Conservation (phyloP, 2,797 vertebrate genomes). For the Halcyon chelicuti region DNA sequence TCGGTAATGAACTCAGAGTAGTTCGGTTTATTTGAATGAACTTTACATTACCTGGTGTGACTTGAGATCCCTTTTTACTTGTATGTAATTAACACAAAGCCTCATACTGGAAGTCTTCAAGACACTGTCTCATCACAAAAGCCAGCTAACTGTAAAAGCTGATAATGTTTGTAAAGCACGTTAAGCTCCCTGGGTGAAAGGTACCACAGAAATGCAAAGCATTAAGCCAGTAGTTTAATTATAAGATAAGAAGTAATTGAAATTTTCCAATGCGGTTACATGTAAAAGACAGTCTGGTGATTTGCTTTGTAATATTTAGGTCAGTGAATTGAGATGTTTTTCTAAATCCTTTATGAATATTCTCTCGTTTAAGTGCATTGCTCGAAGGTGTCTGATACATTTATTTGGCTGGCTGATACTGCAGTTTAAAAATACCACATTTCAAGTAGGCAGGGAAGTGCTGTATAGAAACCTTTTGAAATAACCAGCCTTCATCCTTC, state of each 20-base stretch:
- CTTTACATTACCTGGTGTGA: slow-evolving; percentile 8
- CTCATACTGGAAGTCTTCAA: background rate
- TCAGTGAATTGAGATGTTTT: slow-evolving; percentile 72
- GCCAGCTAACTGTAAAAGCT: slow-evolving; percentile 37
- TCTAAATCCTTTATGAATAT: slow-evolving; percentile 69
- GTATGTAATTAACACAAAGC: slow-evolving; percentile 7
- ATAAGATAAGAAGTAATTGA: slow-evolving; percentile 70
- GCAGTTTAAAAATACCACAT: slow-evolving; percentile 39
- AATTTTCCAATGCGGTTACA: background rate
- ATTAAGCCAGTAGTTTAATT: slow-evolving; percentile 62
- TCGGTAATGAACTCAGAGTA: background rate
- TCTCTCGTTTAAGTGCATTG: slow-evolving; percentile 66
- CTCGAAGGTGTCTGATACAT: slow-evolving; percentile 61
- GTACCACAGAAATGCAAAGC: slow-evolving; percentile 50
- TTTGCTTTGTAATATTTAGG: slow-evolving; percentile 75
- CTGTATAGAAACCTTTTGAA: slow-evolving; percentile 54
- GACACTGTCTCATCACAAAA: slow-evolving; percentile 31
- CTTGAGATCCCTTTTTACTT: slow-evolving; percentile 3
- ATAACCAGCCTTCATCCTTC: slow-evolving; percentile 61
- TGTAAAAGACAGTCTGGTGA: slow-evolving; percentile 43
- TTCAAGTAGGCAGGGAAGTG: slow-evolving; percentile 51
- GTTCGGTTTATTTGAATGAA: slow-evolving; percentile 32
- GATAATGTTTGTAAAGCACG: slow-evolving; percentile 41
- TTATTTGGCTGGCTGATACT: slow-evolving; percentile 68
- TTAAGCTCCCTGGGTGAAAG: slow-evolving; percentile 50